Evolutionary conservation across 1,140 invertebrate species (phyloP), one percentile per base, ranked within the genome.

Genomic region (Formica exsecta): DNA sequence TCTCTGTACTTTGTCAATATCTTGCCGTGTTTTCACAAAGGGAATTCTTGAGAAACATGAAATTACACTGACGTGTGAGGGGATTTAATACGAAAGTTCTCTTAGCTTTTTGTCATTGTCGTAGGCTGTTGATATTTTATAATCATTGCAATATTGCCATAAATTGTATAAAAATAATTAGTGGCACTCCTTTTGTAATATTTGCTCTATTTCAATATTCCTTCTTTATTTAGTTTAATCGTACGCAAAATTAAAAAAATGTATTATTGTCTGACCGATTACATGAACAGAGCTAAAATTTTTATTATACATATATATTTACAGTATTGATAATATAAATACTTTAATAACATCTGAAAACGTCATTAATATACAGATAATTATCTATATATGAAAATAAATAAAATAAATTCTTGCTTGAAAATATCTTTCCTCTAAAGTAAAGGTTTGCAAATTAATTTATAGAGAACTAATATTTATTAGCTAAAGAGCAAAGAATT

Each of bases 401-500:
- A 48, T 51, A 48, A 48, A 48, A 16, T 48, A 48, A 48, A 51
- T 51, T 51, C 48, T 51, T 51, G 16, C 1, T 16, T 51, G 16
- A 51, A 51, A 51, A 51, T 51, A 51, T 51, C 0, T 48, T 2
- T 13, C 5, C 48, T 51, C 13, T 51, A 16, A 32, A 32, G 32
- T 51, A 51, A 48, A 11, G 44, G 0, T 48, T 48, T 11, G 13
- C 3, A 48, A 19, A 19, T 51, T 41, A 36, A 57, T 36, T 36
- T 32, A 51, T 22, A 41, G 38, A 38, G 16, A 38, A 29, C 1
- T 76, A 3, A 36, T 36, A 76, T n/a, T 64, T 5, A 62, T 32
- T 51, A 19, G 61, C 29, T 48, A 59, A 75, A 77, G 5, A n/a
- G 16, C 9, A 76, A 76, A 77, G 25, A 4, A 62, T 2, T 41